A percentile compares a stretch with the other conserved stretches of the same genome.
Evolutionary conservation across 2,888 invertebrate genomes (phyloP).

Genomic region (Mesodorylaimus sp.): DNA sequence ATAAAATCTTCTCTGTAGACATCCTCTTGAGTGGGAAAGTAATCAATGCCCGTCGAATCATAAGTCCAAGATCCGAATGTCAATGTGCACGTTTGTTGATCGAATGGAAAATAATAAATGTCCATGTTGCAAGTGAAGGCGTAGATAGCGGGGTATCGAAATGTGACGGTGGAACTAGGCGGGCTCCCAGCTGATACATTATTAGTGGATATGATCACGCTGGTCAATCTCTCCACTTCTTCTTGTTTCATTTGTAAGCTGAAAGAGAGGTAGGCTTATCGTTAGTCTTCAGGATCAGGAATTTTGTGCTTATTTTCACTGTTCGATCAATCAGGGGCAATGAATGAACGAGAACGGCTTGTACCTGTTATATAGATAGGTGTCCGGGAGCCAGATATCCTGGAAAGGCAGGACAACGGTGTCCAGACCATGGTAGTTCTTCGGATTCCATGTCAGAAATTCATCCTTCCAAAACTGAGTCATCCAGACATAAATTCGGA

Average conservation of each 20-base stretch:
- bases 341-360: not conserved
- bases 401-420: slow-evolving; percentile 18
- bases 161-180: not conserved
- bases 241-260: slow-evolving; percentile 2
- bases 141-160: slow-evolving; percentile 12
- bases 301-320: not conserved
- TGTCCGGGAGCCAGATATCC: slow-evolving; percentile 29
- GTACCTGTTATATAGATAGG: slow-evolving; percentile 24
- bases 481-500: slow-evolving; percentile 28
- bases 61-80: slow-evolving; percentile 11
- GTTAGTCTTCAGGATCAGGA: not conserved
- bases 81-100: slow-evolving; percentile 11
- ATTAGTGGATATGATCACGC: too few species aligned
- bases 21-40: not conserved
- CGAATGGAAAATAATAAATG: slow-evolving; percentile 12
- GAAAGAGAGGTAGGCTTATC: not conserved
- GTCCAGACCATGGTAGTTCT: slow-evolving; percentile 24
- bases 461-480: slow-evolving; percentile 35
- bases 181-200: too few species aligned
- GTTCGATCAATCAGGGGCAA: not conserved
- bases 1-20: slow-evolving; percentile 16
- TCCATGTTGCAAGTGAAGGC: slow-evolving; percentile 11
- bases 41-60: slow-evolving; percentile 7
- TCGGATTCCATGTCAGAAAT: slow-evolving; percentile 34
- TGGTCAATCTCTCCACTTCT: not conserved